A percentile compares a stretch with the other conserved stretches of the same genome.
Evolutionary conservation across 2,797 vertebrate species (phyloP).

Genomic region (Macropus fuliginosus): DNA sequence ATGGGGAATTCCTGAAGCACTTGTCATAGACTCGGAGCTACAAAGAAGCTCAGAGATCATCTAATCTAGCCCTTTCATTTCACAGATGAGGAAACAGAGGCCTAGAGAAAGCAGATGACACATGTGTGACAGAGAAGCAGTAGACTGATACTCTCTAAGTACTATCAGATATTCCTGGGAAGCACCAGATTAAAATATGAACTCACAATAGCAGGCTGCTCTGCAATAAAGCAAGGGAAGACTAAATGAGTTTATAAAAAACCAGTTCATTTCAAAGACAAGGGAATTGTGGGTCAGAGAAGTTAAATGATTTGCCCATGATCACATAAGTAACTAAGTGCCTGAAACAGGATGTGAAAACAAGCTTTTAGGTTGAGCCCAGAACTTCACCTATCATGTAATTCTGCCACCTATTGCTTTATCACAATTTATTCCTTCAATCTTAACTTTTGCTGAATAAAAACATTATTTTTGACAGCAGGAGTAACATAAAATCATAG

Average conservation of each 20-base stretch:
- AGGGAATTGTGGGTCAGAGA: constrained; percentile 29
- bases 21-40: background rate
- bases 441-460: background rate
- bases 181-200: constrained; percentile 31
- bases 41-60: background rate
- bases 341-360: background rate
- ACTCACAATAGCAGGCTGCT: constrained; percentile 18
- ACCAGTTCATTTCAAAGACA: constrained; percentile 26
- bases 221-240: background rate
- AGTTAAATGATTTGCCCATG: background rate
- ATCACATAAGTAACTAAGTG: background rate
- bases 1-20: background rate
- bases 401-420: background rate
- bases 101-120: background rate
- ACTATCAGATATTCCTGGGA: constrained; percentile 9
- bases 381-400: background rate
- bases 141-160: background rate
- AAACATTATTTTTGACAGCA: background rate
- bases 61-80: background rate
- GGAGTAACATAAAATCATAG: background rate
- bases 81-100: background rate
- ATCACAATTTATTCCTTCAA: background rate
- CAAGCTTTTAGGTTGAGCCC: background rate
- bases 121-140: background rate
- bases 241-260: background rate